Percentiles rank a stretch among this genome's conserved stretches.
These are phyloP conservation scores for Apodemia duryi DNA, from an alignment of 2,888 invertebrate genomes.

Conservation along the genomic window DNA sequence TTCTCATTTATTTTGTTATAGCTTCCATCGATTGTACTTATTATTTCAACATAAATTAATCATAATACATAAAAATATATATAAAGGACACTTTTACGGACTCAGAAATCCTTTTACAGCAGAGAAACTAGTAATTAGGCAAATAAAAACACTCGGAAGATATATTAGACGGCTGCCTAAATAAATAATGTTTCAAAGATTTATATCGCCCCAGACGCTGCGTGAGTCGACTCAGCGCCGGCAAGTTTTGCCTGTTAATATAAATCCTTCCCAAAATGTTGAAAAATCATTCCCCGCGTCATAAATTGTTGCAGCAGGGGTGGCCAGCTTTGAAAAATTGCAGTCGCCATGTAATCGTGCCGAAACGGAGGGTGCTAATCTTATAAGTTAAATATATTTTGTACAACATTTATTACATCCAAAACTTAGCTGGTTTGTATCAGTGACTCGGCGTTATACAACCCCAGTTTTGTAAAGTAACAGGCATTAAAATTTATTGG, in stretches of 20 bases:
- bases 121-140: neutral
- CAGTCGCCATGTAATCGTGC: conserved; percentile 63
- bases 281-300: conserved; percentile 72
- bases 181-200: conserved; percentile 12
- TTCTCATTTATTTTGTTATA: no score
- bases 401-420: conserved; percentile 63
- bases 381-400: conserved; percentile 67
- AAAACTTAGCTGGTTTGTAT: conserved; percentile 39
- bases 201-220: conserved; percentile 14
- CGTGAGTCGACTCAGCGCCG: conserved; percentile 21
- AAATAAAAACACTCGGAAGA: neutral
- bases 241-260: conserved; percentile 60
- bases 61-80: no score
- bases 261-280: conserved; percentile 70
- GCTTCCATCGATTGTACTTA: no score
- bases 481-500: conserved; percentile 8
- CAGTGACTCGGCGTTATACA: conserved; percentile 41
- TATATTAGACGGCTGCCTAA: conserved; percentile 8
- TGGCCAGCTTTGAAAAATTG: conserved; percentile 69
- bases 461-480: conserved; percentile 4
- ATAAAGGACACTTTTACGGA: no score
- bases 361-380: conserved; percentile 69
- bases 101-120: neutral
- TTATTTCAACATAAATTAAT: no score
- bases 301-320: conserved; percentile 69